Evolutionary conservation across 30 jellyfish, hydroid and myxozoan species (phyloP), one percentile per base, ranked within the genome.

Genomic region (Hydractinia echinata): DNA sequence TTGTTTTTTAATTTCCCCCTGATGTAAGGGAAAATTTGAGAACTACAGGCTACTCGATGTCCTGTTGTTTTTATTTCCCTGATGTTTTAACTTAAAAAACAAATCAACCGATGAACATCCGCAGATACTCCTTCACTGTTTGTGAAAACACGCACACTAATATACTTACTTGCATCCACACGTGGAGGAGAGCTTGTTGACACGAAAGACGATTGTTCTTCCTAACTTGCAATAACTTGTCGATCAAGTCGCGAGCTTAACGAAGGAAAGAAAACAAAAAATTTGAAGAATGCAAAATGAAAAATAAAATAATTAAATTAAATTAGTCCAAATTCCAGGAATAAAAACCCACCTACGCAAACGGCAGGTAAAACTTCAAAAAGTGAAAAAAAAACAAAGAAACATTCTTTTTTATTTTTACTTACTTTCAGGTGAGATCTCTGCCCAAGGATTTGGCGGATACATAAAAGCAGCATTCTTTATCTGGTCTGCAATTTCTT

Each of bases 381-480:
- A 13, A 68, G 51, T 1, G 21, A 68, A 14, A 13, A 68, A 10
- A 67, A 67, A 14, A 67, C 11, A 10, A 48, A 10, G 21, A 1
- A 13, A 11, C 44, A 30, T 30, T 30, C 2, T 30, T 2, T 30
- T 2, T 1, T 30, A 1, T 30, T 6, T 7, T 8, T 53, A 52
- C 91, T 76, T 64, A 93, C 99, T 88, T 71, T 93, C 96, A 62
- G 84, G 82, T 9, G 99, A 93, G 30, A 93, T 89, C 77, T 87
- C 96, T n/a, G 96, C 96, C 99, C 99, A 93, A 10, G 99, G 99
- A 55, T 83, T 87, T 4, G 99, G 99, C 13, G 99, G 99, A 74
- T 93, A 93, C 99, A 93, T 93, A 52, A 93, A 93, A 4, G 99
- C 99, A 9, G 99, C 99, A 77, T 93, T 93, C 77, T 93, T 93